Evolutionary conservation across 2,797 vertebrate species (phyloP), one percentile per base, ranked within the genome.

Genomic region (Cephalopachus bancanus): DNA sequence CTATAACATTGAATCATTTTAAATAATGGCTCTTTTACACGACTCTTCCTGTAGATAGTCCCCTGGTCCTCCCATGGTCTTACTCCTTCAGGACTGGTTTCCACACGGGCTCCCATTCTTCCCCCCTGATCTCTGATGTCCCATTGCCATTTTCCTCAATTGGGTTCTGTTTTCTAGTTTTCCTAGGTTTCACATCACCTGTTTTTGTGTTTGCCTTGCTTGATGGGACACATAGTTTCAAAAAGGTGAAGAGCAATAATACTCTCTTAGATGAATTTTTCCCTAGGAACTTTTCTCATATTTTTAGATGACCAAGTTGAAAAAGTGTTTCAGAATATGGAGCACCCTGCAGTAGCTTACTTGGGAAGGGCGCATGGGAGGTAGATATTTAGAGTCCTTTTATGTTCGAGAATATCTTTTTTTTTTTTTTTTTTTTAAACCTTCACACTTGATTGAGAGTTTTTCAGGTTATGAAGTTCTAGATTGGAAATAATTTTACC

Each of bases 281-380:
- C 0, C 3, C 19, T 26, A 62, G 72, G 44, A 87, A 90, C 24
- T 22, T 94, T 64, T 37, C 19, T 84, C 75, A 28, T 97, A 62
- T 86, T 97, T 95, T 91, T 85, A 76, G 76, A 88, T 87, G 88
- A 91, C 74, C 10, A 37, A 90, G 28, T 91, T 76, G 95, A 94
- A 79, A 85, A 86, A 69, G 30, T 75, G 91, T 76, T 53, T 79
- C 49, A 85, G 93, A 72, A 86, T 62, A 15, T 69, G 60, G 64
- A 60, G 64, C 44, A 44, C 84, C 51, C 67, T 81, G 62, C 10
- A 10, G 37, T 75, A 60, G 71, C n/a, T 90, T 96, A 60, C 22
- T 74, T 19, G 64, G 69, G 79, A 80, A 65, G 80, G 51, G 49
- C 16, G 2, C 53, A 59, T 26, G 44, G 72, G 64, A 79, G 28